Evolutionary conservation across 1,140 invertebrate species (phyloP).

Genomic region (Atopsyche davidsoni): DNA sequence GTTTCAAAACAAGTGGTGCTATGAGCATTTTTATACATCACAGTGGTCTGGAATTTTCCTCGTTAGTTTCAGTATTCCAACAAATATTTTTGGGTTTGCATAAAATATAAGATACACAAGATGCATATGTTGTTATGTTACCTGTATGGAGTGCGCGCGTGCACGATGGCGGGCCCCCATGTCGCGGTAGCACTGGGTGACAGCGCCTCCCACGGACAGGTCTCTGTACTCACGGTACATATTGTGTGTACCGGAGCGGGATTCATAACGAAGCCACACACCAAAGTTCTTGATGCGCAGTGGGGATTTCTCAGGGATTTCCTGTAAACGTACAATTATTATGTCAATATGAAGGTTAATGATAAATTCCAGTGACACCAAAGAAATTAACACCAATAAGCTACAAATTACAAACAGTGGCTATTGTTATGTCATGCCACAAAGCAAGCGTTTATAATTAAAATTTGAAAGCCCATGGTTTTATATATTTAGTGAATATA

Average conservation of each 20-base stretch:
- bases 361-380: too few species aligned
- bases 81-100: too few species aligned
- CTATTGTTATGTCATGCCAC: too few species aligned
- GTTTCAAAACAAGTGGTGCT: background rate
- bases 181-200: slow-evolving; percentile 98
- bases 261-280: slow-evolving; percentile 97
- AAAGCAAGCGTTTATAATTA: too few species aligned
- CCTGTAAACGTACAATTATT: slow-evolving; percentile 34
- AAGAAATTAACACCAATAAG: too few species aligned
- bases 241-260: slow-evolving; percentile 97
- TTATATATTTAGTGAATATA: too few species aligned
- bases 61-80: too few species aligned
- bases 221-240: slow-evolving; percentile 99
- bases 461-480: too few species aligned
- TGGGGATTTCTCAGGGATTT: slow-evolving; percentile 83
- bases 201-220: slow-evolving; percentile 87
- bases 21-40: background rate
- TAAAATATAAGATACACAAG: too few species aligned
- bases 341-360: too few species aligned
- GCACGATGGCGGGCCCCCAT: slow-evolving; percentile 99
- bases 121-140: slow-evolving; percentile 36
- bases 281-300: slow-evolving; percentile 98
- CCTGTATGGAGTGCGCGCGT: slow-evolving; percentile 90
- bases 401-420: too few species aligned
- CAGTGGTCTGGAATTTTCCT: background rate